phyloP scores from a whole-genome alignment of 2,113 vertebrate species.

The Miniopterus natalensis region DNA sequence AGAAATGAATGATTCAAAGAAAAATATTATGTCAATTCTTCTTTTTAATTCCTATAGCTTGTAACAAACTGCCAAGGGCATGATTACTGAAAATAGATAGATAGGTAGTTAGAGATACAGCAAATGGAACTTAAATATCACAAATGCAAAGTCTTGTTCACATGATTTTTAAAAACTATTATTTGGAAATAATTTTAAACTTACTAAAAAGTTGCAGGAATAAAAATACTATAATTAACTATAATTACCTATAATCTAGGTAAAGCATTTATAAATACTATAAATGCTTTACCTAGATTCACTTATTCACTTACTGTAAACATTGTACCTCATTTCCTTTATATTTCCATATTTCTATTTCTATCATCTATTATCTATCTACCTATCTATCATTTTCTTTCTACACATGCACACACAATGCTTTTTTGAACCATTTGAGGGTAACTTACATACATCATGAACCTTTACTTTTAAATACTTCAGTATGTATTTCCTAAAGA shows the following conservation, averaged over 20 bases:
- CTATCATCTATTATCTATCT: background rate
- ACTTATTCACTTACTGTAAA: conserved; percentile 28
- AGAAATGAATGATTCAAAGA: conserved; percentile 54
- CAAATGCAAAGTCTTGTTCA: conserved; percentile 36
- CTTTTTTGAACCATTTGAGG: conserved; percentile 29
- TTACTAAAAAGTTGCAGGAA: conserved; percentile 48
- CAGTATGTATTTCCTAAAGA: conserved; percentile 47
- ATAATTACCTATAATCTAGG: too few relatives aligned
- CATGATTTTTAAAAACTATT: conserved; percentile 4
- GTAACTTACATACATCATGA: background rate
- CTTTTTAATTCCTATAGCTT: conserved; percentile 36
- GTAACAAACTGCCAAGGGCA: background rate
- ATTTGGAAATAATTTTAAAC: conserved; percentile 45
- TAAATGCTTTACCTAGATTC: conserved; percentile 44
- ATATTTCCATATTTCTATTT: background rate
- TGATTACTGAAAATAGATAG: background rate
- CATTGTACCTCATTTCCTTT: conserved; percentile 30
- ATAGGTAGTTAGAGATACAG: background rate
- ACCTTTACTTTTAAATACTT: conserved; percentile 47
- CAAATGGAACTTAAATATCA: conserved; percentile 53
- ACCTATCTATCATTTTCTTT: background rate
- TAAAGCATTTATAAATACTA: background rate
- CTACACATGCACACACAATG: background rate
- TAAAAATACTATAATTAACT: conserved; percentile 41
- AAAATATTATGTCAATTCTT: conserved; percentile 13